Conservation (phyloP, 2,113 vertebrate species). For the Diphyllodes magnificus region DNA sequence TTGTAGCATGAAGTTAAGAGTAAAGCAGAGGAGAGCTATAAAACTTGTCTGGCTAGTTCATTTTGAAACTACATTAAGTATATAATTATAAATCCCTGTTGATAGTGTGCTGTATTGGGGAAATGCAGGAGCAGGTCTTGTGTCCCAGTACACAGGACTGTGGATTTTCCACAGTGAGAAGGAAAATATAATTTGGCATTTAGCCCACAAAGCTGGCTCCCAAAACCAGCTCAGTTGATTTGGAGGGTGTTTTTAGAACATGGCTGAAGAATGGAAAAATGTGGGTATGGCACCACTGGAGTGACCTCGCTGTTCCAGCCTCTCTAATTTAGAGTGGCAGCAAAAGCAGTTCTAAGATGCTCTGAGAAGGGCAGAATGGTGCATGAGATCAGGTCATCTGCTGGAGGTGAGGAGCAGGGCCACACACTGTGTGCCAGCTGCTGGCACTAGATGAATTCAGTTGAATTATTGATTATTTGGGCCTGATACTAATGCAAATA, state of each 20-base stretch:
- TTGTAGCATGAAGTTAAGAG: background rate
- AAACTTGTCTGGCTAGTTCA: background rate
- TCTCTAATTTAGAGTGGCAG: background rate
- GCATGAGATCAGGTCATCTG: background rate
- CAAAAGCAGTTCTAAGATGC: background rate
- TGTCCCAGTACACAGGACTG: background rate
- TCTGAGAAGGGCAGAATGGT: background rate
- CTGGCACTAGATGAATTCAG: background rate
- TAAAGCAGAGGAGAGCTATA: background rate
- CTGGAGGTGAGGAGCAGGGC: background rate
- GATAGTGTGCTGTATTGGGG: background rate
- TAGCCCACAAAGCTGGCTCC: background rate
- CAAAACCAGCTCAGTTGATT: background rate
- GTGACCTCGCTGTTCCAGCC: background rate
- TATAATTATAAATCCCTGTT: background rate
- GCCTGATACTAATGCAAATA: background rate
- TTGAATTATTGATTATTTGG: background rate
- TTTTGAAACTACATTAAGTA: background rate
- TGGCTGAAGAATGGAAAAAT: background rate
- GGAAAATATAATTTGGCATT: background rate
- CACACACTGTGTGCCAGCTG: background rate
- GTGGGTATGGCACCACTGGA: background rate
- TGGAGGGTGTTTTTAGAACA: background rate
- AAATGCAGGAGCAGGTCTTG: background rate
- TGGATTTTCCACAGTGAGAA: background rate